Base-by-base conservation (phyloP, 1,140 invertebrate species). In the Procambarus clarkii region DNA sequence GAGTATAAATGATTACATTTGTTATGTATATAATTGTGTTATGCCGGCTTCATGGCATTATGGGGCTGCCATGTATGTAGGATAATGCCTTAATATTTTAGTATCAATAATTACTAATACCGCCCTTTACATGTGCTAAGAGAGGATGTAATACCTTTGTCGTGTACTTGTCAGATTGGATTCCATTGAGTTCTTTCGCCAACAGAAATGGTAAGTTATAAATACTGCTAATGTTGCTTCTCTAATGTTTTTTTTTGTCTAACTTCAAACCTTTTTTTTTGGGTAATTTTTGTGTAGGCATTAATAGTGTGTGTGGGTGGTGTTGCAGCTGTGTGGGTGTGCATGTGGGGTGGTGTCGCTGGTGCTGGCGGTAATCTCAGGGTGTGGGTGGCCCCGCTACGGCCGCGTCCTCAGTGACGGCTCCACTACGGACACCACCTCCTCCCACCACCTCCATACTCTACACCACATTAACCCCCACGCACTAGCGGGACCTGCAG, bases 291-390 rank as follows among this genome's bases (percentile, higher is more conserved):
- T 90, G 88, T 90, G 88, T 90, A 90, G 89, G 8, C 34, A 86
- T 60, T 74, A 85, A 80, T 81, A 80, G 78, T 64, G 85, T 91
- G 82, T 85, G 78, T 45, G 84, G 84, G n/a, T 71, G 81, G 60
- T 92, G 84, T 92, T 92, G 58, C 91, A 93, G 93, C 87, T 93
- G 45, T 93, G 93, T 88, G 93, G 93, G 18, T 93, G 93, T 91
- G 92, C 93, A 82, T 93, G 93, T 83, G 93, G 93, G 34, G 88
- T 93, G 69, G 93, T 93, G 86, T 93, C 93, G 54, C 84, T 93
- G 69, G 85, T 93, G 80, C 90, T 93, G 82, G 92, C 93, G 18
- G 91, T 93, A 60, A 93, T 93, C 78, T 93, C 93, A 79, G 89
- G 93, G 79, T 93, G 89, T 83, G 90, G 92, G 24, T 91, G 92